Conservation (phyloP, 2,113 vertebrate genomes). For the Brachirus orientalis region DNA sequence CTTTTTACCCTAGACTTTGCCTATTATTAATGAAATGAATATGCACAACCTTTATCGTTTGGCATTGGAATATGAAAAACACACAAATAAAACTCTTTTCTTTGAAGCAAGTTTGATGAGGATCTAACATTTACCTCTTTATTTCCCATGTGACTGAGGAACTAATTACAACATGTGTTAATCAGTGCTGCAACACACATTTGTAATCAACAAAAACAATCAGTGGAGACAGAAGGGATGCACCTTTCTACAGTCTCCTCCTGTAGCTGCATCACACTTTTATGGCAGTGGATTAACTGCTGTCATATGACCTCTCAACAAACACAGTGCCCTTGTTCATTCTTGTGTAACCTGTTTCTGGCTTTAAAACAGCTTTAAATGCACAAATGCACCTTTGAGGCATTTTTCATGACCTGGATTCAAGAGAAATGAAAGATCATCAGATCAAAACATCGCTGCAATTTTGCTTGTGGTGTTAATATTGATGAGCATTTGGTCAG, state of each 20-base stretch:
- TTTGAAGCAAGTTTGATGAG: constrained; percentile 35
- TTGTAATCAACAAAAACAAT: constrained; percentile 52
- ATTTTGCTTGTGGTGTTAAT: too few relatives aligned
- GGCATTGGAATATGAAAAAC: too few relatives aligned
- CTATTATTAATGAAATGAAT: too few relatives aligned
- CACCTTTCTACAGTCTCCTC: constrained; percentile 5
- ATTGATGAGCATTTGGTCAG: too few relatives aligned
- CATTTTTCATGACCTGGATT: too few relatives aligned
- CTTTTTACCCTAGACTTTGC: too few relatives aligned
- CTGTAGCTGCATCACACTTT: background rate
- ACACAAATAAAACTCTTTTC: too few relatives aligned
- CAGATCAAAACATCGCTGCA: too few relatives aligned
- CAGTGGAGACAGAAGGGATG: constrained; percentile 18
- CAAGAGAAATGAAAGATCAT: too few relatives aligned
- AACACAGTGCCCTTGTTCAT: background rate
- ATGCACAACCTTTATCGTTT: too few relatives aligned
- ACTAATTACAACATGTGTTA: constrained; percentile 66
- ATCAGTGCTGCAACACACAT: constrained; percentile 47
- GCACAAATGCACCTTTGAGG: too few relatives aligned
- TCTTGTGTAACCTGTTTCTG: constrained; percentile 2
- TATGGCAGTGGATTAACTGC: background rate
- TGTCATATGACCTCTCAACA: constrained; percentile 10
- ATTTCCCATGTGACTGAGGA: constrained; percentile 67
- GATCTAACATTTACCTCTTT: constrained; percentile 55
- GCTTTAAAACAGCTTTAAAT: too few relatives aligned